phyloP scores from a whole-genome alignment of 2,113 vertebrate species.

The Bos indicus region DNA sequence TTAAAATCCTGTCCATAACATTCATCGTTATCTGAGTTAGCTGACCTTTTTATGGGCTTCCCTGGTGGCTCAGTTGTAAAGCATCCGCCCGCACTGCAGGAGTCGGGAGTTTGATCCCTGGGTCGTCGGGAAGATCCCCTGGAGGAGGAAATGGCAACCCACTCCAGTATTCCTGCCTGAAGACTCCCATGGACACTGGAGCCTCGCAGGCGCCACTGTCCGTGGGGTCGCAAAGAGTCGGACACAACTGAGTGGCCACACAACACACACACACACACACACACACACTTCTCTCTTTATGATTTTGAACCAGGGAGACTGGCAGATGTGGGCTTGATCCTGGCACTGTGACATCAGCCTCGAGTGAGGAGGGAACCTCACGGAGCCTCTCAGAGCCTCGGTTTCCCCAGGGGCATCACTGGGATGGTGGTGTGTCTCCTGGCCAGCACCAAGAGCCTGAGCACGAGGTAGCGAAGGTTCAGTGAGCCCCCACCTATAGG shows the following conservation, averaged over 20 bases:
- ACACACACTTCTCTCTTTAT: neutral
- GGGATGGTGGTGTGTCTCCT: rapidly evolving
- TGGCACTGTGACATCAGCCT: neutral
- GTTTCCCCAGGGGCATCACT: rapidly evolving
- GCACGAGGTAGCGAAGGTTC: rapidly evolving
- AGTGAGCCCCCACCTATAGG: rapidly evolving
- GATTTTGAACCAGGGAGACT: neutral
- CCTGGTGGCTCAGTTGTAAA: neutral
- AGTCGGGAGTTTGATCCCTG: neutral
- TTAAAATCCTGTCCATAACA: neutral
- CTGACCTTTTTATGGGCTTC: neutral
- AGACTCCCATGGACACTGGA: neutral
- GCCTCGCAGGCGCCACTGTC: neutral
- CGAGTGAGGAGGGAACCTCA: neutral
- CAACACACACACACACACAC: too few species aligned
- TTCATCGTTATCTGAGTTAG: neutral
- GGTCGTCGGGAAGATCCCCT: neutral
- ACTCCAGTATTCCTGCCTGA: neutral
- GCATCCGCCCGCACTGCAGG: neutral
- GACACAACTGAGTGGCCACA: neutral
- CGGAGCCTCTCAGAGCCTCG: neutral
- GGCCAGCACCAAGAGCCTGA: rapidly evolving
- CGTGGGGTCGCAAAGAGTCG: neutral
- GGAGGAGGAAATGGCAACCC: neutral
- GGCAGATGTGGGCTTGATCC: too few species aligned